Percentiles rank a stretch among this genome's conserved stretches.
Conservation (phyloP, 2,113 vertebrate species). For the Oxyura jamaicensis region DNA sequence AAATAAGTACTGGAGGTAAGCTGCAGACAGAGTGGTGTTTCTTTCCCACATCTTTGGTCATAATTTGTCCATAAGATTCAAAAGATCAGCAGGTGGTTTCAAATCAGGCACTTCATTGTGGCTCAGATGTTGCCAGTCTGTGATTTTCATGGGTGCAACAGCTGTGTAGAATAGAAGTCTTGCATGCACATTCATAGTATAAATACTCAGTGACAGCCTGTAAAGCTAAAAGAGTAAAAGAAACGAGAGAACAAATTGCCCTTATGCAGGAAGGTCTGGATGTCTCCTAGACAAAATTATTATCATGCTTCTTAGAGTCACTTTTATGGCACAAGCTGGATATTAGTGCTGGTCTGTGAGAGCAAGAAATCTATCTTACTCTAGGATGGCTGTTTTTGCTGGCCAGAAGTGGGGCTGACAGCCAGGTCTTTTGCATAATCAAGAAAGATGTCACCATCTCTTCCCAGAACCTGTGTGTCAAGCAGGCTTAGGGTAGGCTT, state of each 20-base stretch:
- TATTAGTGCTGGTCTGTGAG: background rate
- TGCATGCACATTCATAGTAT: too few species aligned
- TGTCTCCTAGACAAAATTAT: background rate
- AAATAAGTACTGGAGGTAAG: constrained; percentile 93
- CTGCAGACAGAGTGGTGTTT: background rate
- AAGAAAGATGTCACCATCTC: background rate
- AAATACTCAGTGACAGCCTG: background rate
- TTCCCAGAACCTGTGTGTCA: background rate
- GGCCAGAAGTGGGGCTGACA: background rate
- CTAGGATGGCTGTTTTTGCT: background rate
- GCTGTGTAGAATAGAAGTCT: background rate
- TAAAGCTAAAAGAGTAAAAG: background rate
- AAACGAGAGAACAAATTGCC: background rate
- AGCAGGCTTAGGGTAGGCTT: background rate
- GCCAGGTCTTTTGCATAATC: background rate
- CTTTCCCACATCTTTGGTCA: background rate
- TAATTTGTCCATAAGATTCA: background rate
- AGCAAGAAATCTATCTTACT: background rate
- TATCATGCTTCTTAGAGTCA: background rate
- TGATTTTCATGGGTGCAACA: background rate
- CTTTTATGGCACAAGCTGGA: background rate
- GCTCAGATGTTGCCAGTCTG: background rate
- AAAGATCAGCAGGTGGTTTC: background rate
- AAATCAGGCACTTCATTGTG: background rate
- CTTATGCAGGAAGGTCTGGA: background rate